A percentile compares a stretch with the other conserved stretches of the same genome.
Evolutionary conservation across 1,140 invertebrate species (phyloP).

Genomic region (Drosophila novamexicana): DNA sequence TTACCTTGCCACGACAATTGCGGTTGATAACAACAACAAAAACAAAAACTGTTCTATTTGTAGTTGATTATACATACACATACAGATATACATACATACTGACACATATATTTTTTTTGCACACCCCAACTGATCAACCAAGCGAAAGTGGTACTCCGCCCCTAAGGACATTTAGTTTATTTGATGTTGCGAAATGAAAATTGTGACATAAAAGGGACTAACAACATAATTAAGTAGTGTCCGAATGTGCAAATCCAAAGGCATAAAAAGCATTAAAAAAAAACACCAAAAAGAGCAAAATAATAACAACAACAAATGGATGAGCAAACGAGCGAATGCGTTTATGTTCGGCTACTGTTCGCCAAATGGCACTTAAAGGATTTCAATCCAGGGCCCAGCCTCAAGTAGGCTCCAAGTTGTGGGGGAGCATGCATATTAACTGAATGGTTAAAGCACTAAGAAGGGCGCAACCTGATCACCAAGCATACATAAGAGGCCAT

Average conservation of each 20-base stretch:
- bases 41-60: constrained; percentile 13
- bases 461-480: constrained; percentile 1
- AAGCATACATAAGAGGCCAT: constrained; percentile 21
- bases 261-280: constrained; percentile 70
- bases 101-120: constrained; percentile 10
- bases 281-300: constrained; percentile 29
- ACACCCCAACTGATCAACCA: background rate
- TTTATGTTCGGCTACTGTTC: constrained; percentile 34
- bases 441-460: background rate
- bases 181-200: constrained; percentile 82
- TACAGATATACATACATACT: constrained; percentile 3
- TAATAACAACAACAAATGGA: constrained; percentile 15
- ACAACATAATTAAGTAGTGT: constrained; percentile 82
- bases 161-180: constrained; percentile 74
- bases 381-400: constrained; percentile 48
- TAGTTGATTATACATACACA: background rate
- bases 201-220: constrained; percentile 83
- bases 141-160: constrained; percentile 12
- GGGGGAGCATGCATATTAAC: constrained; percentile 29
- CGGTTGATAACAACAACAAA: constrained; percentile 53
- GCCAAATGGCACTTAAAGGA: constrained; percentile 79
- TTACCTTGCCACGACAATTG: constrained; percentile 83
- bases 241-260: constrained; percentile 79
- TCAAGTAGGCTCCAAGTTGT: constrained; percentile 65
- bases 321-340: constrained; percentile 45